Percentiles rank a stretch among this genome's conserved stretches.
These are phyloP conservation scores for Keiferia lycopersicella DNA, from an alignment of 2,888 invertebrate species.

Conservation along the genomic window DNA sequence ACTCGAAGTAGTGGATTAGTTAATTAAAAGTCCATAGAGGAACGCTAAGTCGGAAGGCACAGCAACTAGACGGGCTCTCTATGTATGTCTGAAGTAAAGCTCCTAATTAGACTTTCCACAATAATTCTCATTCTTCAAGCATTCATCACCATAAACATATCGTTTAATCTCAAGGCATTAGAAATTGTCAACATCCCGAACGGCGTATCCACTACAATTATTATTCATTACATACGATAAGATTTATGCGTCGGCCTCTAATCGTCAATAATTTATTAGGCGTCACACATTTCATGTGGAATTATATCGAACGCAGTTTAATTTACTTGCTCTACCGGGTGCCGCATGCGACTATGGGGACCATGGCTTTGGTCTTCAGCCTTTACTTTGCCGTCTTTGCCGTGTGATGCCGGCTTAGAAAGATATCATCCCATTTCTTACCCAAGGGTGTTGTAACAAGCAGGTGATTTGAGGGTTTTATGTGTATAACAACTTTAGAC, in stretches of 20 bases:
- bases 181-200: conserved; percentile 29
- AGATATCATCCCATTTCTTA: no score
- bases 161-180: conserved; percentile 1
- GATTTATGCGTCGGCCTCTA: conserved; percentile 41
- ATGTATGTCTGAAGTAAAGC: no score
- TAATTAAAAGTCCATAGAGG: no score
- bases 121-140: not conserved
- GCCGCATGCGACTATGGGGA: conserved; percentile 30
- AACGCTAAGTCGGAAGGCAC: no score
- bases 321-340: conserved; percentile 46
- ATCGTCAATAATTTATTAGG: conserved; percentile 46
- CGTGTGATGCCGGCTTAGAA: no score
- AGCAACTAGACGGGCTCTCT: no score
- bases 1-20: no score
- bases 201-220: conserved; percentile 22
- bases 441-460: no score
- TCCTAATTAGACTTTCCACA: no score
- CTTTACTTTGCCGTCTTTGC: not conserved
- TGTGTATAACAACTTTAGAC: no score
- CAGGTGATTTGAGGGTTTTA: no score
- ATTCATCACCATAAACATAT: conserved; percentile 24
- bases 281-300: conserved; percentile 54
- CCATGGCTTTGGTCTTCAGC: not conserved
- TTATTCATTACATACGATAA: conserved; percentile 37
- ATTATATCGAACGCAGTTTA: conserved; percentile 42